Percentiles rank a stretch among this genome's conserved stretches.
These are phyloP conservation scores for Isurus oxyrinchus DNA, from an alignment of 2,113 vertebrate species.

Conservation along the genomic window DNA sequence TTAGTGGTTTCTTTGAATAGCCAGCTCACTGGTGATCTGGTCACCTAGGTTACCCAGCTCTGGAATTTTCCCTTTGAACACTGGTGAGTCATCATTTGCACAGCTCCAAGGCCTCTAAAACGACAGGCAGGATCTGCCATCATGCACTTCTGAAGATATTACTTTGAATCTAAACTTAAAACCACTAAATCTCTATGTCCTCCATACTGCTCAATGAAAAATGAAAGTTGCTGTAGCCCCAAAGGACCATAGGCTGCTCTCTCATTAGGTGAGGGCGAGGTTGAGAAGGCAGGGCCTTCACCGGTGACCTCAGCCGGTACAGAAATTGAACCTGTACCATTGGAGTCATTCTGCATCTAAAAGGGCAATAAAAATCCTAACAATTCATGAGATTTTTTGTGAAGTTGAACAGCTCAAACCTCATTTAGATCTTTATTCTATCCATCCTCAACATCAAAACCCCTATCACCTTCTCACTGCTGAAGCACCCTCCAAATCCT, in stretches of 20 bases:
- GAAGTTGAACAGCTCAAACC: background rate
- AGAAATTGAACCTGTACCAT: no score
- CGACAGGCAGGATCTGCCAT: background rate
- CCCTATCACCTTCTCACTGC: background rate
- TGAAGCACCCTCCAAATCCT: background rate
- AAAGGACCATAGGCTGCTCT: no score
- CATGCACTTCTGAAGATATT: background rate
- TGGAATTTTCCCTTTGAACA: background rate
- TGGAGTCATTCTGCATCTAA: no score
- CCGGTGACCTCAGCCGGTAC: no score
- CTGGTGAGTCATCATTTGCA: background rate
- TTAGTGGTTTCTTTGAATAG: background rate
- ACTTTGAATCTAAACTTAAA: background rate
- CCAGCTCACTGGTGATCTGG: background rate
- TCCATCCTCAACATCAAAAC: background rate
- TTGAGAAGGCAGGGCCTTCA: no score
- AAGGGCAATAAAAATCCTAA: background rate
- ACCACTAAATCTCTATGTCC: background rate
- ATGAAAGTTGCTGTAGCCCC: no score
- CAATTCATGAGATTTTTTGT: background rate
- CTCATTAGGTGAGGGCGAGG: no score
- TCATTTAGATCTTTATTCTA: background rate
- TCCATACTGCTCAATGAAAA: background rate
- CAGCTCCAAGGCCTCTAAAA: background rate
- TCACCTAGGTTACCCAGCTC: background rate